phyloP scores from a whole-genome alignment of 1,140 invertebrate genomes.

The Megalonaias nervosa region DNA sequence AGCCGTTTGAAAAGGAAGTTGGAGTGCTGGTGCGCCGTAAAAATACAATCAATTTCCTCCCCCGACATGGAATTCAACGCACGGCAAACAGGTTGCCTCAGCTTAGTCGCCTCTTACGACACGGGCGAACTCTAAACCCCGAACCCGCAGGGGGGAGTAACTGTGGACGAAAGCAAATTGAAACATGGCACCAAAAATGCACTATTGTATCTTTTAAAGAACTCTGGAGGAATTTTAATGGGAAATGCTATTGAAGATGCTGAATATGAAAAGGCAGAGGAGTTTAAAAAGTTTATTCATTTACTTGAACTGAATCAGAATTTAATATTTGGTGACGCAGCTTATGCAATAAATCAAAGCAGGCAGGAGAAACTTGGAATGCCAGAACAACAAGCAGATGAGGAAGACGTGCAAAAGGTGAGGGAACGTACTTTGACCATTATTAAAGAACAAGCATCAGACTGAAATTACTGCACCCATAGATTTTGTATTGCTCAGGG shows the following conservation, averaged over 20 bases:
- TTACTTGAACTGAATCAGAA: background rate
- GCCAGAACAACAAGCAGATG: constrained; percentile 3
- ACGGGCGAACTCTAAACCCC: too few relatives aligned
- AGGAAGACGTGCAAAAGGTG: constrained; percentile 1
- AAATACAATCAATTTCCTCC: too few relatives aligned
- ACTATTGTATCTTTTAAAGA: constrained; percentile 2
- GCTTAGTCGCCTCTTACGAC: accelerated
- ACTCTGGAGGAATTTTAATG: background rate
- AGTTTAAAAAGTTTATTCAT: constrained; percentile 3
- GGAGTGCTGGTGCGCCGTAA: too few relatives aligned
- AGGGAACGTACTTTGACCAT: background rate
- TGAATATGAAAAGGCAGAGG: background rate
- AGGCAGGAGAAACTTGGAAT: constrained; percentile 2
- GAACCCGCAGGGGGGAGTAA: background rate
- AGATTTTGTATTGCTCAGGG: background rate
- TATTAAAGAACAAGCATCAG: constrained; percentile 1
- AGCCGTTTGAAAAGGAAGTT: constrained; percentile 1
- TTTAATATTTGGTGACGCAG: constrained; percentile 3
- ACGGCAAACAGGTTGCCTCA: too few relatives aligned
- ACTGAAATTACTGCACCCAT: background rate
- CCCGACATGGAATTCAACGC: too few relatives aligned
- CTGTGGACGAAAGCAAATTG: background rate
- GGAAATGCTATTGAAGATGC: background rate
- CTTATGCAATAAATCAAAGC: constrained; percentile 7
- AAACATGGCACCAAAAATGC: constrained; percentile 7